Conservation (phyloP, 2,113 vertebrate genomes). For the Girardinichthys multiradiatus region DNA sequence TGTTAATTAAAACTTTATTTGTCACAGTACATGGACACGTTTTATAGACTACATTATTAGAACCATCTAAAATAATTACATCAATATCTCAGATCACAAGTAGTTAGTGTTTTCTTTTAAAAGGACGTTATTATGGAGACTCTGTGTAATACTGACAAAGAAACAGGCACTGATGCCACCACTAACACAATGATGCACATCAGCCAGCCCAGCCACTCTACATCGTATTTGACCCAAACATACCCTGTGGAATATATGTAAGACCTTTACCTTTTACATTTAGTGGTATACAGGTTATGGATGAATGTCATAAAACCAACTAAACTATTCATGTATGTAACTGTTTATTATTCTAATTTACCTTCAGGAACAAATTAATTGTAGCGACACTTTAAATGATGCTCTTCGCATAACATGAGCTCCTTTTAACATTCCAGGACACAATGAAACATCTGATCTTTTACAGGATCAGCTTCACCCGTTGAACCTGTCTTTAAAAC, state of each 20-base stretch:
- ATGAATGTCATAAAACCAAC: neutral
- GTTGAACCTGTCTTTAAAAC: neutral
- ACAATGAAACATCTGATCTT: conserved; percentile 10
- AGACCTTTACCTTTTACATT: neutral
- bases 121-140: conserved; percentile 41
- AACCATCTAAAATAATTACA: conserved; percentile 66
- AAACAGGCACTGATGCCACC: conserved; percentile 26
- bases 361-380: conserved; percentile 1
- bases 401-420: conserved; percentile 24
- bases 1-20: conserved; percentile 74
- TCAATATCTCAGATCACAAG: conserved; percentile 63
- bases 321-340: neutral
- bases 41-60: conserved; percentile 59
- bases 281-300: neutral
- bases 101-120: conserved; percentile 23
- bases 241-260: conserved; percentile 1
- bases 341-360: neutral
- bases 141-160: conserved; percentile 56
- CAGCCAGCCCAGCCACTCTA: no score
- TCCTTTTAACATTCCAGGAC: conserved; percentile 29
- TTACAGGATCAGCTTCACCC: neutral
- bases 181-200: neutral
- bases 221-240: neutral
- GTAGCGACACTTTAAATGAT: conserved; percentile 11
- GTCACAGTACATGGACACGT: conserved; percentile 54